Base-by-base conservation (phyloP, 1,140 invertebrate genomes). In the Habropoda laboriosa region DNA sequence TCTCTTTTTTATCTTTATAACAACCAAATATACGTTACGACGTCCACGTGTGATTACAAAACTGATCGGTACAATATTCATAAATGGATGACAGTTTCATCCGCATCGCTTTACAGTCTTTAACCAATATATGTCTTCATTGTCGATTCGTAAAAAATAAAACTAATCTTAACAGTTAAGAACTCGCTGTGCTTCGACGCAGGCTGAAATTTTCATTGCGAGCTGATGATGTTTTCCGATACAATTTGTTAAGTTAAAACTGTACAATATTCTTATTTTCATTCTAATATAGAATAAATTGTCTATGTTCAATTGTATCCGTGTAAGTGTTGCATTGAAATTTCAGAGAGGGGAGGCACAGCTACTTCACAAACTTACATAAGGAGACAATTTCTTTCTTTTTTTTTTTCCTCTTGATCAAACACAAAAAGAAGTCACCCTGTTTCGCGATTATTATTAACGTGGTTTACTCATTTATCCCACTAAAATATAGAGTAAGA, bases 231-330 rank as follows among this genome's bases (percentile, higher is more conserved):
- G 18, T 47, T 53, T 47, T 40, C 60, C 51, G 79, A 83, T 83
- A 85, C 83, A 86, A 85, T 81, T 79, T 61, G 42, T 85, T 83
- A 86, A 89, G 82, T 87, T 78, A 78, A 78, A 86, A 85, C 79
- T 88, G 74, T 88, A 86, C 82, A 88, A 51, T 79, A 49, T 81
- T 83, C 75, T 86, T 80, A 80, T 75, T 68, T n/a, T 77, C 81
- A 88, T 87, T 87, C 84, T 90, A 90, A 90, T 89, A 85, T 87
- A 90, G 82, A 90, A 89, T 89, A 89, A 88, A 88, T 87, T 75
- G 82, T 86, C 77, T 83, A 84, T 47, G 67, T 80, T 85, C 73
- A 82, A 85, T 86, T 83, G 80, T 85, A 88, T 86, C 80, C 49
- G 47, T 58, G 47, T 82, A 53, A 72, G 63, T 79, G 38, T 74